Evolutionary conservation across 2,888 invertebrate genomes (phyloP).

Genomic region (Hesperia comma): DNA sequence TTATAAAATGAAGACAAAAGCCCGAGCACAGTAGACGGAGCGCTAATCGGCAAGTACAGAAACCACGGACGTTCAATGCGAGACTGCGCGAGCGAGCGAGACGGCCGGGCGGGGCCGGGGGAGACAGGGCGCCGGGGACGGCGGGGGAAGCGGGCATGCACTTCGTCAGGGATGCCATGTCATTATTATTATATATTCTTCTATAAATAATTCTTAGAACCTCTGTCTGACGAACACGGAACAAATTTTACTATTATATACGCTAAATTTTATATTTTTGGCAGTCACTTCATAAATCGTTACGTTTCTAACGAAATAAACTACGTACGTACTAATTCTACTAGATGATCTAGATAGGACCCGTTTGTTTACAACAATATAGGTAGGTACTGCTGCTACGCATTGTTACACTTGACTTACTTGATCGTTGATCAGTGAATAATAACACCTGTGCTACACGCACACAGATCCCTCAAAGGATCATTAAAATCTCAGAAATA

Average conservation of each 20-base stretch:
- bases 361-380: background rate
- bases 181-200: conserved; percentile 26
- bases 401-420: conserved; percentile 30
- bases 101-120: conserved; percentile 46
- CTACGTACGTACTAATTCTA: too few species aligned
- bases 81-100: conserved; percentile 60
- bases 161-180: conserved; percentile 51
- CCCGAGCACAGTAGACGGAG: conserved; percentile 66
- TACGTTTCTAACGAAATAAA: too few species aligned
- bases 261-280: background rate
- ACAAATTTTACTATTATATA: background rate
- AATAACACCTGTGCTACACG: conserved; percentile 27
- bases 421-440: conserved; percentile 16
- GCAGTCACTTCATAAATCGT: background rate
- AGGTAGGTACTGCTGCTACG: background rate
- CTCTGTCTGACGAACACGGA: background rate
- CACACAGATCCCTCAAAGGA: conserved; percentile 19
- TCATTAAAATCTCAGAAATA: background rate
- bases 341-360: background rate
- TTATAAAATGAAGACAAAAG: conserved; percentile 70
- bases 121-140: conserved; percentile 44
- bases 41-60: conserved; percentile 65
- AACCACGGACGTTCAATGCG: conserved; percentile 72
- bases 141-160: conserved; percentile 52
- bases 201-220: conserved; percentile 31